phyloP scores from a whole-genome alignment of 2,113 vertebrate genomes.

The Pleuronectes platessa region DNA sequence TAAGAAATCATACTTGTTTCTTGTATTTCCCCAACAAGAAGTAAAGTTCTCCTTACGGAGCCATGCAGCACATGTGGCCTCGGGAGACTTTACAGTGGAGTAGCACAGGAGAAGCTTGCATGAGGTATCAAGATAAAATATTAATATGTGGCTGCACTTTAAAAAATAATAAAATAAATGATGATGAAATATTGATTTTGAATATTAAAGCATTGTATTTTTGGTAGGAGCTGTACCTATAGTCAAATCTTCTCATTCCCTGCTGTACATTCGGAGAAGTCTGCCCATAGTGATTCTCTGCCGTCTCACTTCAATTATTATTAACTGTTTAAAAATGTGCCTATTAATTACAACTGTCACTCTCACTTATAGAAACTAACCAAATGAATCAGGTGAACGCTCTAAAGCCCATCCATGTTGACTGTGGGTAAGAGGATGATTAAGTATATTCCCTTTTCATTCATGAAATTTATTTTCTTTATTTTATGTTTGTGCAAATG shows the following conservation, averaged over 20 bases:
- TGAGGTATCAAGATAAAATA: conserved; percentile 51
- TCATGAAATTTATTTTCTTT: too few species aligned
- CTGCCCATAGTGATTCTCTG: background rate
- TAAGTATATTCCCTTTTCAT: background rate
- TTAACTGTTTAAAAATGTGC: conserved; percentile 10
- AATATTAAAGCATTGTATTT: conserved; percentile 53
- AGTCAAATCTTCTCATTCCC: background rate
- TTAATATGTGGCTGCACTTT: conserved; percentile 53
- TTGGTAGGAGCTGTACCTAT: conserved; percentile 14
- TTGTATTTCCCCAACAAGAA: background rate
- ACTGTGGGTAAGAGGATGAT: background rate
- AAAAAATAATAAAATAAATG: conserved; percentile 6
- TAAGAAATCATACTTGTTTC: background rate
- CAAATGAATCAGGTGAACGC: background rate
- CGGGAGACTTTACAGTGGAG: conserved; percentile 21
- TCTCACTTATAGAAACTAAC: background rate
- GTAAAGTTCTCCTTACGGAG: background rate
- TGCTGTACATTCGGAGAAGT: background rate
- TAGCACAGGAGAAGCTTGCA: background rate
- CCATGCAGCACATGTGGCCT: conserved; percentile 5
- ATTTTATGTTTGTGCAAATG: too few species aligned
- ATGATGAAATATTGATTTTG: conserved; percentile 55
- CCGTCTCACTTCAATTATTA: conserved; percentile 6
- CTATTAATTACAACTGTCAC: too few species aligned
- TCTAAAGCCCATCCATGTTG: background rate